Conservation (phyloP, 2,888 invertebrate species). For the Alviniconcha strummeri region DNA sequence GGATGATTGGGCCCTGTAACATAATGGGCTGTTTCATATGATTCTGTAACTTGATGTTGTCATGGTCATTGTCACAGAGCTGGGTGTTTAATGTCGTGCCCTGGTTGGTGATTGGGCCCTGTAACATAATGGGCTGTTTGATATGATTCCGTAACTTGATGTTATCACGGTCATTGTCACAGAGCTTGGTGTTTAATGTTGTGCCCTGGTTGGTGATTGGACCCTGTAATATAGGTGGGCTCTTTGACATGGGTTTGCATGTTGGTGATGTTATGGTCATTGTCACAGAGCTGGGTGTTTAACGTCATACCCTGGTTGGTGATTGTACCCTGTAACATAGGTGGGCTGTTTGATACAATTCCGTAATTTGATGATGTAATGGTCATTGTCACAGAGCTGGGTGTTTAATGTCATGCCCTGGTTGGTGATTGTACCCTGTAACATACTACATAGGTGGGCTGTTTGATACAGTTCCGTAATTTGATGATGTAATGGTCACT, state of each 20-base stretch:
- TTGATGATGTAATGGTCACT: too few relatives aligned
- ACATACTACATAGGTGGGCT: slow-evolving; percentile 54
- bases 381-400: neutral
- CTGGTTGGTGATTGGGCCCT: too few relatives aligned
- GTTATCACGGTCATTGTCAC: too few relatives aligned
- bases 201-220: too few relatives aligned
- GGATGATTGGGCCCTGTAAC: neutral
- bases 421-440: too few relatives aligned
- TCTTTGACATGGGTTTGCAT: neutral
- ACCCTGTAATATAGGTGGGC: neutral
- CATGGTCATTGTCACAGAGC: slow-evolving; percentile 72
- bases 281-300: neutral
- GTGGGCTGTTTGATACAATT: neutral
- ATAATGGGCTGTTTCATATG: neutral
- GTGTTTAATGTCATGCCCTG: neutral
- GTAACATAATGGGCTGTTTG: too few relatives aligned
- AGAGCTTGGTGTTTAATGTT: neutral
- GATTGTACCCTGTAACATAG: neutral
- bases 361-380: too few relatives aligned
- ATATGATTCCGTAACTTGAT: too few relatives aligned
- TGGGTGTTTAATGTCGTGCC: slow-evolving; percentile 85
- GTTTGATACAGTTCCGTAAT: neutral
- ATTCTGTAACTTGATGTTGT: too few relatives aligned
- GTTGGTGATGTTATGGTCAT: too few relatives aligned
- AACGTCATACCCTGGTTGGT: too few relatives aligned